phyloP scores from a whole-genome alignment of 2,888 invertebrate species.

The Drosophila diplacantha region DNA sequence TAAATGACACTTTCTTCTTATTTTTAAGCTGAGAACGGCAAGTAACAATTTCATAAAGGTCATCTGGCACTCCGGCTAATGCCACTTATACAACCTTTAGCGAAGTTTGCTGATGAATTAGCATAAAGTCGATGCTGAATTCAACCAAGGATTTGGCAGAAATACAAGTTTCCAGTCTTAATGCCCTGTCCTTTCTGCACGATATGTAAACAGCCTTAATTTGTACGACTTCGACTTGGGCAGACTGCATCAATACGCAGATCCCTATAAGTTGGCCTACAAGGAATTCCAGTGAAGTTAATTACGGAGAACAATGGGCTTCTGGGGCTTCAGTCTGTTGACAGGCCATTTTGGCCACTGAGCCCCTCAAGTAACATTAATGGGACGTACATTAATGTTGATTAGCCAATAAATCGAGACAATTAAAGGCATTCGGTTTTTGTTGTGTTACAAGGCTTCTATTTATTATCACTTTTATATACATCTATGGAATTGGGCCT shows the following conservation, averaged over 20 bases:
- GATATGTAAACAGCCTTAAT: slow-evolving; percentile 15
- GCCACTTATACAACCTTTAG: background rate
- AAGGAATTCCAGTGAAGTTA: background rate
- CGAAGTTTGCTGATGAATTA: background rate
- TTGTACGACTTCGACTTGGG: slow-evolving; percentile 21
- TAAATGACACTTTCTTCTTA: slow-evolving; percentile 33
- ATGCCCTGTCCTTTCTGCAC: slow-evolving; percentile 31
- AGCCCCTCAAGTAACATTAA: slow-evolving; percentile 16
- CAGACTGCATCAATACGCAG: slow-evolving; percentile 18
- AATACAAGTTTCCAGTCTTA: background rate
- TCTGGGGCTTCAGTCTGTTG: slow-evolving; percentile 19
- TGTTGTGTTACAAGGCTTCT: slow-evolving; percentile 1
- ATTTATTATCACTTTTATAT: slow-evolving; percentile 4
- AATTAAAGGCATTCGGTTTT: background rate
- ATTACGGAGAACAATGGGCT: slow-evolving; percentile 3
- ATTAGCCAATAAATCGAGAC: slow-evolving; percentile 18
- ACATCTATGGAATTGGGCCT: background rate
- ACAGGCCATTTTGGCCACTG: background rate
- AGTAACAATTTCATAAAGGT: slow-evolving; percentile 15
- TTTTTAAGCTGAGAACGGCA: too few species aligned
- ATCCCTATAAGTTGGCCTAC: slow-evolving; percentile 7
- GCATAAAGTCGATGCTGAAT: background rate
- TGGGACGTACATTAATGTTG: slow-evolving; percentile 16
- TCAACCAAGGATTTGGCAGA: background rate
- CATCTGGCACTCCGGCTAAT: background rate